phyloP scores from a whole-genome alignment of 2,797 vertebrate genomes.

The Heliangelus exortis region DNA sequence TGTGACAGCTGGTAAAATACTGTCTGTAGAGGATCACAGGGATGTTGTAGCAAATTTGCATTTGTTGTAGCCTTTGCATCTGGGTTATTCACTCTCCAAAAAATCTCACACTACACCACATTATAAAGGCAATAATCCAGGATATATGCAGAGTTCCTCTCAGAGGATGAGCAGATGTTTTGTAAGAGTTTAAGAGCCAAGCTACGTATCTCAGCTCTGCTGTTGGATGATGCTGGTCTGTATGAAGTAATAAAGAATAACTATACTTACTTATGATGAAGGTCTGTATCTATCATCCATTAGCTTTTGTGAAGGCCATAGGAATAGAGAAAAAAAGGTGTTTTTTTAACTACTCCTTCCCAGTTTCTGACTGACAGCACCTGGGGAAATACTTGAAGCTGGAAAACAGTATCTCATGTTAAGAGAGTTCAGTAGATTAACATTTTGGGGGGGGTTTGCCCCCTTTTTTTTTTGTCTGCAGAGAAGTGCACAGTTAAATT shows the following conservation, averaged over 20 bases:
- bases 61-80: not conserved
- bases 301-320: not conserved
- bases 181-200: not conserved
- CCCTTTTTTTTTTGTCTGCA: too few species aligned
- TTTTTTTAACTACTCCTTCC: not conserved
- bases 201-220: not conserved
- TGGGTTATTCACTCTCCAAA: not conserved
- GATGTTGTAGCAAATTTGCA: not conserved
- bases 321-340: not conserved
- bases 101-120: not conserved
- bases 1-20: not conserved
- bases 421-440: not conserved
- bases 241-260: not conserved
- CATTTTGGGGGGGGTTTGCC: not conserved
- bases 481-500: not conserved
- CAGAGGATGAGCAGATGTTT: not conserved
- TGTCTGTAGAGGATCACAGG: not conserved
- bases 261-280: not conserved
- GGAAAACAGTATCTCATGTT: not conserved
- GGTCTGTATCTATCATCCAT: not conserved
- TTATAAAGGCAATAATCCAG: not conserved
- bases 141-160: not conserved
- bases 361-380: not conserved
- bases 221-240: not conserved
- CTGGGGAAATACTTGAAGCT: not conserved